Base-by-base conservation (phyloP, 2,113 vertebrate species). In the Chascanopsetta lugubris region DNA sequence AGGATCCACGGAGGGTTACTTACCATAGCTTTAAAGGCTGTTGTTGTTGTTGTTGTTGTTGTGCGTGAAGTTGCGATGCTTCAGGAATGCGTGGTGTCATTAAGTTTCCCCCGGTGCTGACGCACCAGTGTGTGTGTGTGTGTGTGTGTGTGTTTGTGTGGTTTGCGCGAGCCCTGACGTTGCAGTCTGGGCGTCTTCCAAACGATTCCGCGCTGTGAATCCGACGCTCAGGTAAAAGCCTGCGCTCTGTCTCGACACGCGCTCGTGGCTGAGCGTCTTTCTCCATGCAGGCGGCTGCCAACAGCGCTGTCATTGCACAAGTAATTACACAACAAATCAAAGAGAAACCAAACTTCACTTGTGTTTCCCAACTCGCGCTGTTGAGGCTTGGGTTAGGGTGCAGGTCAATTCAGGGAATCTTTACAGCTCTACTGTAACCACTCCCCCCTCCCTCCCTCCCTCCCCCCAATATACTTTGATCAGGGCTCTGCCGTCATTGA, bases 161-260 rank as follows among this genome's bases (percentile, higher is more conserved):
- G 26, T 12, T n/a, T 22, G 6, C 30, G 30, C 18, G 18, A n/a
- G n/a, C n/a, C 34, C 8, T 18, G 24, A 18, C 13, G 8, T 30
- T 40, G 3, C 7, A 5, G 10, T 49, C 46, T 29, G 34, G 43
- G 21, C 4, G 57, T 27, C 18, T 38, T 40, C 15, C 5, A 46
- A 56, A 36, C 82, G 64, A 83, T 48, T 65, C 77, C 62, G 65
- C 57, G 21, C 29, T 2, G 6, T n/a, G 30, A 21, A 61, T 49
- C 24, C 48, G n/a, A 13, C 3, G 11, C 36, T 46, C 25, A 45
- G 58, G 67, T 62, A 66, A n/a, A n/a, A 77, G 46, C 45, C 59
- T 34, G 17, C n/a, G 30, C 25, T 75, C 59, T 77, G 75, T 45
- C 82, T 69, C 56, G 27, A 63, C 74, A 54, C 51, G 61, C 43